Base-by-base conservation (phyloP, 2,888 invertebrate species). In the Petrophora chlorosata region DNA sequence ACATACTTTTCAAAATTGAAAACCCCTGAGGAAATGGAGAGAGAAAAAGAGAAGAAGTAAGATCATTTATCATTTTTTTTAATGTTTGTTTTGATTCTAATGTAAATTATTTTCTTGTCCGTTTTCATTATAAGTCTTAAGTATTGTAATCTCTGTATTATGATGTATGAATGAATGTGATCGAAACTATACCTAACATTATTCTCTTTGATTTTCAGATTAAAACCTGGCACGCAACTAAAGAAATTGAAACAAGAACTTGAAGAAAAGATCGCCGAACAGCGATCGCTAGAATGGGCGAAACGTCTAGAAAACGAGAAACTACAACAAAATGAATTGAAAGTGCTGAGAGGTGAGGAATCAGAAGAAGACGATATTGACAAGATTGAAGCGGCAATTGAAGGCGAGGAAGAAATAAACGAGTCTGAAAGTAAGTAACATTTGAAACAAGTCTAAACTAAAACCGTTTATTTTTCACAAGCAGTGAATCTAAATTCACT, bases 161-260 rank as follows among this genome's bases (percentile, higher is more conserved):
- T 26, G 5, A 26, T 43, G 17, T 19, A 16, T 26, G 2, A n/a
- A n/a, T n/a, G n/a, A n/a, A n/a, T n/a, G n/a, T n/a, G n/a, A n/a
- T n/a, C n/a, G n/a, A n/a, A n/a, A n/a, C n/a, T n/a, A n/a, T n/a
- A n/a, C n/a, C n/a, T n/a, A n/a, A n/a, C n/a, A n/a, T n/a, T n/a
- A n/a, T n/a, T n/a, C n/a, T n/a, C n/a, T n/a, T 25, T 14, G 3
- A 14, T 15, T 40, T 13, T 40, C 51, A 92, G 92, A 59, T 79
- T 85, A 53, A 83, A 93, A 71, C 95, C 96, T 28, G 96, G 97
- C 0, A 92, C 92, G 2, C 94, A 93, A 61, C 91, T 95, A 56
- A 76, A 91, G n/a, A 93, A 92, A 61, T 82, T 97, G 39, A 94
- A 94, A 70, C 92, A 93, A 51, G 93, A 94, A 53, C 85, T 97